Conservation (phyloP, 2,888 invertebrate species). For the Xanthorhoe spadicearia region DNA sequence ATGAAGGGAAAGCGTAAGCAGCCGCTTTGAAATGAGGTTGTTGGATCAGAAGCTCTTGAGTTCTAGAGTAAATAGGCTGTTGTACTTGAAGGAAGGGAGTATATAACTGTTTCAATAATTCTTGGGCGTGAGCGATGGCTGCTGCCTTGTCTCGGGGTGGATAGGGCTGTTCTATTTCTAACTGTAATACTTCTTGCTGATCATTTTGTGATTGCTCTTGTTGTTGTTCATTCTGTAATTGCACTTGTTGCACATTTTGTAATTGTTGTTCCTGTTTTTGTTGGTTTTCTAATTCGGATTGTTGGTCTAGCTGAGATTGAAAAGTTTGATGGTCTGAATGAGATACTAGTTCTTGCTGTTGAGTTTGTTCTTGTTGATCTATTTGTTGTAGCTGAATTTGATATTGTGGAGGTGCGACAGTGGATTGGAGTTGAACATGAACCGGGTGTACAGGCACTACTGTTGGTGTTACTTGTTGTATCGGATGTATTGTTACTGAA, state of each 20-base stretch:
- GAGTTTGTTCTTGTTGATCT: slow-evolving; percentile 15
- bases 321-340: not conserved
- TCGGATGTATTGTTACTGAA: slow-evolving; percentile 9
- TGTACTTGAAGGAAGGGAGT: slow-evolving; percentile 17
- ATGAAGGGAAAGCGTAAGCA: slow-evolving; percentile 58
- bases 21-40: slow-evolving; percentile 37
- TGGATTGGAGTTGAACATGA: slow-evolving; percentile 13
- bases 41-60: slow-evolving; percentile 36
- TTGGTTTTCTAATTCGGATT: slow-evolving; percentile 15
- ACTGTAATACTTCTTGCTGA: not conserved
- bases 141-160: slow-evolving; percentile 16
- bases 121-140: slow-evolving; percentile 23
- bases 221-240: not conserved
- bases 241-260: not conserved
- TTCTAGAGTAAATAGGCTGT: slow-evolving; percentile 20
- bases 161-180: not conserved
- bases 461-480: slow-evolving; percentile 20
- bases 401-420: slow-evolving; percentile 12
- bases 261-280: slow-evolving; percentile 10
- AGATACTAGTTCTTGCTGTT: slow-evolving; percentile 14
- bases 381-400: slow-evolving; percentile 39
- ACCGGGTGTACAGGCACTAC: slow-evolving; percentile 19
- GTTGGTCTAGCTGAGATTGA: slow-evolving; percentile 3
- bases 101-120: slow-evolving; percentile 17
- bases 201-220: not conserved